phyloP scores from a whole-genome alignment of 92 coral and sea anemone species.

The Epizoanthus stellaris region DNA sequence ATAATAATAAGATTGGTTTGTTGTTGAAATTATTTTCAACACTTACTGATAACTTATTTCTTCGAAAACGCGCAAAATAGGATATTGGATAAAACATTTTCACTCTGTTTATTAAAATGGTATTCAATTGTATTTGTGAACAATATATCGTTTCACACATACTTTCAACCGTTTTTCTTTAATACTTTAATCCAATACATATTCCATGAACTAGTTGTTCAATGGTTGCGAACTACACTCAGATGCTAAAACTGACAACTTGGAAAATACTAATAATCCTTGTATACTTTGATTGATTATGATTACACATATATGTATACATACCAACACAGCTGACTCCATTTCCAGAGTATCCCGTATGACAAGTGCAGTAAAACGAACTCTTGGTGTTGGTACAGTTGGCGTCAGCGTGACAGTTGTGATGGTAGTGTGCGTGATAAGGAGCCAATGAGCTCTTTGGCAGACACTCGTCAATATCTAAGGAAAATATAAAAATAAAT shows the following conservation, averaged over 20 bases:
- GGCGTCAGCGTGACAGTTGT: slow-evolving; percentile 79
- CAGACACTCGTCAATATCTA: slow-evolving; percentile 31
- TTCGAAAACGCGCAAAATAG: too few relatives aligned
- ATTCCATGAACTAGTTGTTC: too few relatives aligned
- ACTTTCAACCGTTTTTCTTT: too few relatives aligned
- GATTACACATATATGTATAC: background rate
- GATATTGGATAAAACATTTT: too few relatives aligned
- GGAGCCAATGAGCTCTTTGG: background rate
- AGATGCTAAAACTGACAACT: background rate
- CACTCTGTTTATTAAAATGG: too few relatives aligned
- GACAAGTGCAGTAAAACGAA: slow-evolving; percentile 79
- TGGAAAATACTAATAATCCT: background rate
- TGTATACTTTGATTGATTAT: background rate
- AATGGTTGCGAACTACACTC: background rate
- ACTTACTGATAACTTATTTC: too few relatives aligned
- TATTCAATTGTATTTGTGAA: too few relatives aligned
- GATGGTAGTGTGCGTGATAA: background rate
- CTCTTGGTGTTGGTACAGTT: slow-evolving; percentile 83
- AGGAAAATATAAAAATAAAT: too few relatives aligned
- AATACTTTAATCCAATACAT: too few relatives aligned
- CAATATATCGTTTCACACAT: too few relatives aligned
- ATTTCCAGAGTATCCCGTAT: slow-evolving; percentile 78
- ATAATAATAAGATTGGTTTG: too few relatives aligned
- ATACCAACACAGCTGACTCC: slow-evolving; percentile 79
- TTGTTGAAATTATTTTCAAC: too few relatives aligned